Percentiles rank a stretch among this genome's conserved stretches.
phyloP scores from a whole-genome alignment of 2,888 invertebrate species.

The Drosophila trichaetosa region DNA sequence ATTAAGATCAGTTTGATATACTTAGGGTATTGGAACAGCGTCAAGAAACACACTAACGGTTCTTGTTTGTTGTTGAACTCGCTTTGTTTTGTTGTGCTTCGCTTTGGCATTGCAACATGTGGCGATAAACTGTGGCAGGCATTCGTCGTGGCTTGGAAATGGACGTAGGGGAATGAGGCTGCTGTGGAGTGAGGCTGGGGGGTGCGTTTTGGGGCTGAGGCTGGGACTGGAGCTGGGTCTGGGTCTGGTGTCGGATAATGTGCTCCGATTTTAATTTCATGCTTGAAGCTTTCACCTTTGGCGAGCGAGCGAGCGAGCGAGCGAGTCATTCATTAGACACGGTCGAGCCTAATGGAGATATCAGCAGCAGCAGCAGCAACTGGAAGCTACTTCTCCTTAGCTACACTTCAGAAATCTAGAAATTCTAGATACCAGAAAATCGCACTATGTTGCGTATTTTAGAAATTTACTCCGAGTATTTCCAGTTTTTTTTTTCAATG shows the following conservation, averaged over 20 bases:
- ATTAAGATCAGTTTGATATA: background rate
- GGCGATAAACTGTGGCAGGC: slow-evolving; percentile 52
- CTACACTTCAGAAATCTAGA: background rate
- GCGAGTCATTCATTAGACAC: slow-evolving; percentile 42
- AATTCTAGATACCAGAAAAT: background rate
- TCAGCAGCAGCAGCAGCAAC: slow-evolving; percentile 12
- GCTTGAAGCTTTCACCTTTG: slow-evolving; percentile 55
- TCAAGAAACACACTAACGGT: background rate
- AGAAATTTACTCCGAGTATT: no score
- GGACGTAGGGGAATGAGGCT: background rate
- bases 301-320: background rate
- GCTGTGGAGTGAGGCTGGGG: background rate
- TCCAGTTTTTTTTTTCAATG: no score
- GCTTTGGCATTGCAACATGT: slow-evolving; percentile 60
- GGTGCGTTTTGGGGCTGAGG: background rate
- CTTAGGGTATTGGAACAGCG: slow-evolving; percentile 7
- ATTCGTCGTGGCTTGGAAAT: slow-evolving; percentile 39
- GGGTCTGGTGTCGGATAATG: slow-evolving; percentile 3
- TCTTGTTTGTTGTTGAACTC: slow-evolving; percentile 22
- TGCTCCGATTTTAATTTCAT: slow-evolving; percentile 50
- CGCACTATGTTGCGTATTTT: background rate
- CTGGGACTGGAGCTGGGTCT: background rate
- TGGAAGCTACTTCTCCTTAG: background rate
- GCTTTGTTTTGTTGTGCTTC: slow-evolving; percentile 25
- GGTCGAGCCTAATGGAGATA: slow-evolving; percentile 44